Base-by-base conservation (phyloP, 2,113 vertebrate genomes). In the Oncorhynchus masou region DNA sequence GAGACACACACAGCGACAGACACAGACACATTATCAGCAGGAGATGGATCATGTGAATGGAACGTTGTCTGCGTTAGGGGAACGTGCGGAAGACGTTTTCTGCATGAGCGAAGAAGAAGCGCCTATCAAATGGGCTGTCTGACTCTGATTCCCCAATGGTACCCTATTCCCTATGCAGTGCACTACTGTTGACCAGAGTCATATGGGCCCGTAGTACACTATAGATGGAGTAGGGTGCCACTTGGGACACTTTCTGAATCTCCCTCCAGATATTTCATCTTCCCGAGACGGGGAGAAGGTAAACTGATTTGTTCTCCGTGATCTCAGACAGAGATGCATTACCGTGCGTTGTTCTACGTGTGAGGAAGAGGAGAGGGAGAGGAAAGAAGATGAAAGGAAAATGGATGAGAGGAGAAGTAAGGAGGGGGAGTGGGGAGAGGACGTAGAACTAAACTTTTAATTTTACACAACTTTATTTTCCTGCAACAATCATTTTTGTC, bases 21-120 rank as follows among this genome's bases (percentile, higher is more conserved):
- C 84, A 87, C 57, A 79, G 73, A 88, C 85, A 91, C 88, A 89
- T 89, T 91, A 91, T 95, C 94, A 93, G 74, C 69, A 81, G 85
- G 92, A 92, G 93, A 95, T 97, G 95, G 95, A 94, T 97, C 95
- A 95, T 95, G 93, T 94, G 95, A 95, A 97, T 95, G 91, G 89
- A 89, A 91, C 90, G 90, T 82, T 88, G 88, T 93, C 94, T 94
- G 91, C 93, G 93, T 94, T 94, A 95, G 94, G 94, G 92, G 95
- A 94, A 95, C 94, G 91, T 93, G 88, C 91, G 88, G 92, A 95
- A 95, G 93, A 85, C 92, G 93, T 92, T 93, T 95, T 96, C 95
- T 94, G 91, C 93, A 91, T 95, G 94, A 94, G 91, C 7, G 20
- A n/a, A n/a, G 59, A n/a, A 62, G 22, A 96, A 94, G 87, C 76